Conservation (phyloP, 2,113 vertebrate genomes). For the Merops nubicus region DNA sequence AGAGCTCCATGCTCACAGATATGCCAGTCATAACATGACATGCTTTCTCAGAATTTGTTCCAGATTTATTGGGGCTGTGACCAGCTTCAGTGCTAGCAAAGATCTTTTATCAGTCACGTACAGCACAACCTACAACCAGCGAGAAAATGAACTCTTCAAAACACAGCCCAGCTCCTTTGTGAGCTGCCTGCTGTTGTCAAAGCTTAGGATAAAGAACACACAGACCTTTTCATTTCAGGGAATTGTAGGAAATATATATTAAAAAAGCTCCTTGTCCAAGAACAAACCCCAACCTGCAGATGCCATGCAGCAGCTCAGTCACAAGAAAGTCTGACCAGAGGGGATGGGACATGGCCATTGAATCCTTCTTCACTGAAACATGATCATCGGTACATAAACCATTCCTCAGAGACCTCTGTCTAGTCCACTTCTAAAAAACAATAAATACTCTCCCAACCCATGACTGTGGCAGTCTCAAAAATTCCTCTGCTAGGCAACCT, state of each 20-base stretch:
- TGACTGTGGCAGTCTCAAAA: neutral
- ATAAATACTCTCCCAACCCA: neutral
- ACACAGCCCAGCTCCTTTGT: neutral
- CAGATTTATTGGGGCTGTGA: conserved; percentile 57
- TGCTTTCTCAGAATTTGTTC: conserved; percentile 67
- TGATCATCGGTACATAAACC: neutral
- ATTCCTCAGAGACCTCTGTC: rapidly evolving
- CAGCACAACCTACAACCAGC: neutral
- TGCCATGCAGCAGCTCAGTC: neutral
- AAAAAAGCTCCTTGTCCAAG: neutral
- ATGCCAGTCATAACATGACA: conserved; percentile 62
- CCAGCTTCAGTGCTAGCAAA: neutral
- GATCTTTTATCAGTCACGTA: conserved; percentile 55
- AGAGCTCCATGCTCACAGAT: conserved; percentile 49
- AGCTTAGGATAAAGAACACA: neutral
- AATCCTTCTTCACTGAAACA: neutral
- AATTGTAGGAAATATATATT: neutral
- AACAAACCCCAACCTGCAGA: neutral
- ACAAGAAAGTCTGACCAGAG: neutral
- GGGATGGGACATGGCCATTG: neutral
- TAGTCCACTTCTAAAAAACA: neutral
- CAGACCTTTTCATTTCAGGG: neutral
- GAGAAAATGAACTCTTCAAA: neutral
- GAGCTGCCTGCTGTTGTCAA: neutral
- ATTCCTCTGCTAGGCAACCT: rapidly evolving